Evolutionary conservation across 2,113 vertebrate species (phyloP), one percentile per base, ranked within the genome.

Genomic region (Hemiprocne comata): DNA sequence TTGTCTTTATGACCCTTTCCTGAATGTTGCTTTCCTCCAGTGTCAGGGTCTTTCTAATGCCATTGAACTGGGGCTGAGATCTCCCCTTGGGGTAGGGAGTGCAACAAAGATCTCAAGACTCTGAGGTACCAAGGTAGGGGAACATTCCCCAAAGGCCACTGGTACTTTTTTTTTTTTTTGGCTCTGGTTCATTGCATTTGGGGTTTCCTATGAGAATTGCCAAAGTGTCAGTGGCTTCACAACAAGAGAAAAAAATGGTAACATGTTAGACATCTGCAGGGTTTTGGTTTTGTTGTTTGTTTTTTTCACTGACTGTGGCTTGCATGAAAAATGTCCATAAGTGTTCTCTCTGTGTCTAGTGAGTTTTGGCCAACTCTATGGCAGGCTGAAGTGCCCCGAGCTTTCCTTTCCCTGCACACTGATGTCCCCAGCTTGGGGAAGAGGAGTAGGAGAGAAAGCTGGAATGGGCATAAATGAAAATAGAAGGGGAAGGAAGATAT

Each of bases 71-170:
- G 10, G 12, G 24, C 53, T 69, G 25, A 79, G 26, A 36, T 54
- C 12, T 62, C 31, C 21, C 36, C 38, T 50, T 2, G 0, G 3
- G 3, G 3, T 8, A 50, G 34, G 9, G 25, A 76, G 11, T 6
- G 8, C 9, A 87, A 61, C 33, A 65, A n/a, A 69, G 33, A 42
- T 66, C 17, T 64, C 20, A 87, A 66, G 28, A 7, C 4, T 3
- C 53, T 31, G 23, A 77, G 12, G 13, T 38, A 38, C 36, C 46
- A 21, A 80, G 19, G 33, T 34, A 92, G 33, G 6, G 79, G 16
- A 89, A 70, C 6, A 54, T 33, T 10, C 21, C 5, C 17, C 7
- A 55, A 28, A 65, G 34, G 8, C 50, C 12, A 69, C 7, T 46
- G 26, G 1, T 1, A 5, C 2, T 3, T 29, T 24, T 26, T 36